Evolutionary conservation across 1,140 invertebrate species (phyloP), one percentile per base, ranked within the genome.

Genomic region (Temnothorax curvispinosus): DNA sequence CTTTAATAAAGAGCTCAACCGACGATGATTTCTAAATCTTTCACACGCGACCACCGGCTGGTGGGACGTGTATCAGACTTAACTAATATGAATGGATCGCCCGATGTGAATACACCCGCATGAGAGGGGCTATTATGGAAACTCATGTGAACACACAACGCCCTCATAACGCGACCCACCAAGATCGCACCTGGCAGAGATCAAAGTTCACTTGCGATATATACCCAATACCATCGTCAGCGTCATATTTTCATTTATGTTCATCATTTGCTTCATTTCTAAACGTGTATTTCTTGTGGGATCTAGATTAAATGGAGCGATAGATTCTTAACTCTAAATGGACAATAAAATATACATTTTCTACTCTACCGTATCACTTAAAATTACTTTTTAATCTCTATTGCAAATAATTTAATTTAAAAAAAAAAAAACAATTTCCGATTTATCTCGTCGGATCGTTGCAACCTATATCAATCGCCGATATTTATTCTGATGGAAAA

Each of bases 31-130:
- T 85, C 80, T n/a, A 80, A 90, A 87, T 89, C 75, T 76, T 58
- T 78, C 74, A 85, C 41, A 87, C 80, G 74, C 50, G 62, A 65
- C 64, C 74, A 64, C 72, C 38, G 65, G 82, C 78, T 87, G 87
- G 82, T 91, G 91, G 86, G 67, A 82, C 87, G 76, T 78, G 71
- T 87, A 81, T 58, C 71, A 50, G 64, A 86, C 71, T 90, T 86
- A 87, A 88, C 86, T 89, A 90, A 88, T 88, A 88, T 91, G 86
- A 88, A 90, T 88, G 82, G 85, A 75, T 88, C 85, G 52, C 72
- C 38, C 32, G 69, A 88, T 78, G 80, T 92, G 88, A 93, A 93
- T 92, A 64, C 80, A 75, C 92, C 92, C 92, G 92, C 92, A 93
- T 93, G 75, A 76, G 60, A 81, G 75, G 72, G 75, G 15, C 65